phyloP scores from a whole-genome alignment of 2,113 vertebrate genomes.

The Clarias batrachus region DNA sequence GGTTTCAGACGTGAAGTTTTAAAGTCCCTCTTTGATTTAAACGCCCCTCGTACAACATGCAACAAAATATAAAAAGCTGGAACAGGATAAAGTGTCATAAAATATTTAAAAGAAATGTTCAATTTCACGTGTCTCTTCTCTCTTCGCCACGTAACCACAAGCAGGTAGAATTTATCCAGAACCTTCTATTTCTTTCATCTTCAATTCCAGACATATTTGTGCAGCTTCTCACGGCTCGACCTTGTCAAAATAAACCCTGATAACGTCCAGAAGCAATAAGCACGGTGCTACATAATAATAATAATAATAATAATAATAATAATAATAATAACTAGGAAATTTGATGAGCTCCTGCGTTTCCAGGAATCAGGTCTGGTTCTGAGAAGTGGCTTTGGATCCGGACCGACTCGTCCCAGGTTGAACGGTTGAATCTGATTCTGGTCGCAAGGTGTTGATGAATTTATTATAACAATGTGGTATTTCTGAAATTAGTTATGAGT shows the following conservation, averaged over 20 bases:
- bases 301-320: neutral
- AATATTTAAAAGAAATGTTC: neutral
- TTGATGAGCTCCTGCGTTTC: neutral
- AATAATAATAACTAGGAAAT: neutral
- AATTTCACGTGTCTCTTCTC: neutral
- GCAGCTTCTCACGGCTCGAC: neutral
- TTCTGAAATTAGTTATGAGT: neutral
- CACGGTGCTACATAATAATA: neutral
- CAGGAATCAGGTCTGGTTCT: neutral
- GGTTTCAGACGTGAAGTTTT: too few relatives aligned
- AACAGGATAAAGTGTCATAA: neutral
- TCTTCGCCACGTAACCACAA: neutral
- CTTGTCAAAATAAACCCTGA: neutral
- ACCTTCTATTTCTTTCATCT: neutral
- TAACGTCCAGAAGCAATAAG: neutral
- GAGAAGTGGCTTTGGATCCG: neutral
- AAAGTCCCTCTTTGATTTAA: too few relatives aligned
- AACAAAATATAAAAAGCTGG: neutral
- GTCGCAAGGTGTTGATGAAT: neutral
- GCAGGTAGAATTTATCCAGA: neutral
- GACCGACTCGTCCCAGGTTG: neutral
- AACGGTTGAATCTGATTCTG: neutral
- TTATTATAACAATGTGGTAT: neutral
- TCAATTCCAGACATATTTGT: conserved; percentile 5
- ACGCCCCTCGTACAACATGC: too few relatives aligned